Conservation (phyloP, 1,140 invertebrate species). For the Branchinecta lindahli region DNA sequence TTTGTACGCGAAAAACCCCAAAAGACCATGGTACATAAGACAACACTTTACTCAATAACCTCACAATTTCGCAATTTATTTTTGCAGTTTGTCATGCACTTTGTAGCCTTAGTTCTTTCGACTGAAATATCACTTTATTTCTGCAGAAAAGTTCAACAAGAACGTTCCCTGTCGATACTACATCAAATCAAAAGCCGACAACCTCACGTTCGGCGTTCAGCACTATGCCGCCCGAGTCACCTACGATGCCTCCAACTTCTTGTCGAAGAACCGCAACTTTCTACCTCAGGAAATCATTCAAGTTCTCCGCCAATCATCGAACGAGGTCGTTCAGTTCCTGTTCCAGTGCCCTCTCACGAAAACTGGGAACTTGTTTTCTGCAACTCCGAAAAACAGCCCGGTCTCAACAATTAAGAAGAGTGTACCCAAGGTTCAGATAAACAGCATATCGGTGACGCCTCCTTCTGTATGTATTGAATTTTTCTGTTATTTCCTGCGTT, state of each 20-base stretch:
- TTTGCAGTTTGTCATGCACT: too few relatives aligned
- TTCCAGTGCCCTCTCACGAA: slow-evolving; percentile 68
- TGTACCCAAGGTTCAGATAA: slow-evolving; percentile 20
- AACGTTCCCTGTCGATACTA: slow-evolving; percentile 62
- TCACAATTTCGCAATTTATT: too few relatives aligned
- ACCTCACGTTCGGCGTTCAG: slow-evolving; percentile 51
- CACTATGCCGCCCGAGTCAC: slow-evolving; percentile 60
- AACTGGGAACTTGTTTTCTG: slow-evolving; percentile 54
- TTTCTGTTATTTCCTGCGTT: too few relatives aligned
- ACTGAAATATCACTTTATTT: slow-evolving; percentile 18
- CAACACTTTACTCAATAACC: too few relatives aligned
- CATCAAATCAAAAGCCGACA: slow-evolving; percentile 55
- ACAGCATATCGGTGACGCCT: not conserved
- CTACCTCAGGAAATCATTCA: slow-evolving; percentile 61
- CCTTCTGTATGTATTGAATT: not conserved
- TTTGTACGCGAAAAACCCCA: too few relatives aligned
- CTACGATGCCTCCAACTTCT: slow-evolving; percentile 58
- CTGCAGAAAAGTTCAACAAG: slow-evolving; percentile 61
- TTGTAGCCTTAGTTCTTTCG: too few relatives aligned
- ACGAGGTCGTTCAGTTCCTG: slow-evolving; percentile 52
- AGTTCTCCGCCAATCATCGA: slow-evolving; percentile 51
- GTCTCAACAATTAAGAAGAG: slow-evolving; percentile 17
- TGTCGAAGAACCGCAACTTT: slow-evolving; percentile 71
- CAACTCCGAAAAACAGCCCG: slow-evolving; percentile 27
- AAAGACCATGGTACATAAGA: too few relatives aligned